Conservation (phyloP, 2,113 vertebrate genomes). For the Choloepus hoffmanni region DNA sequence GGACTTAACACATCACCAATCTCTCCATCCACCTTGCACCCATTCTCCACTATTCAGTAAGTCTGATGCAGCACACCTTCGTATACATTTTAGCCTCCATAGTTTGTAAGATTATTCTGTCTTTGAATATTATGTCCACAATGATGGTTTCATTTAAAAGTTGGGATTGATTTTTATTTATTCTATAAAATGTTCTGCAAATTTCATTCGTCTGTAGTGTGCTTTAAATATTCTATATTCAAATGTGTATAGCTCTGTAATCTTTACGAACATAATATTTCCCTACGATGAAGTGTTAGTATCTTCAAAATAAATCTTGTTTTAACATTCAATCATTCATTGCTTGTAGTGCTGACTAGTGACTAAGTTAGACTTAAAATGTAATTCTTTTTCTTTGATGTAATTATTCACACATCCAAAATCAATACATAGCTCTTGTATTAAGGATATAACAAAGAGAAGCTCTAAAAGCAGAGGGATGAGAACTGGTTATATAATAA, state of each 20-base stretch:
- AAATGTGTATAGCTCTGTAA: background rate
- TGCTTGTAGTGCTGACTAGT: background rate
- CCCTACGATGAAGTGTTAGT: background rate
- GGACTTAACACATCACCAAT: background rate
- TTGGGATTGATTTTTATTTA: background rate
- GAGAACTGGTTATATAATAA: conserved; percentile 7
- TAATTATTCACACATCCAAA: conserved; percentile 19
- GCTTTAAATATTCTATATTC: conserved; percentile 38
- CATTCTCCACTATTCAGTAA: background rate
- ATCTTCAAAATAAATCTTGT: conserved; percentile 37
- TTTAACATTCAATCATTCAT: conserved; percentile 25
- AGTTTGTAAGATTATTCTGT: background rate
- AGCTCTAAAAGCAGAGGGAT: background rate
- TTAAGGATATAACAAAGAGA: background rate
- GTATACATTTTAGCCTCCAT: background rate
- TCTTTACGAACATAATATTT: background rate
- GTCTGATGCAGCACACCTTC: background rate
- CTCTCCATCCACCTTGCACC: background rate
- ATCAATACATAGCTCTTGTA: background rate
- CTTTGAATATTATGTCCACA: background rate
- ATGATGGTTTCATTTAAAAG: background rate
- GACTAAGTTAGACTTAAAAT: background rate
- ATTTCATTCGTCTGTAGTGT: background rate
- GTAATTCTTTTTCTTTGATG: background rate
- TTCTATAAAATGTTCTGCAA: background rate